phyloP scores from a whole-genome alignment of 1,140 invertebrate genomes.

The Caenorhabditis inopinata region DNA sequence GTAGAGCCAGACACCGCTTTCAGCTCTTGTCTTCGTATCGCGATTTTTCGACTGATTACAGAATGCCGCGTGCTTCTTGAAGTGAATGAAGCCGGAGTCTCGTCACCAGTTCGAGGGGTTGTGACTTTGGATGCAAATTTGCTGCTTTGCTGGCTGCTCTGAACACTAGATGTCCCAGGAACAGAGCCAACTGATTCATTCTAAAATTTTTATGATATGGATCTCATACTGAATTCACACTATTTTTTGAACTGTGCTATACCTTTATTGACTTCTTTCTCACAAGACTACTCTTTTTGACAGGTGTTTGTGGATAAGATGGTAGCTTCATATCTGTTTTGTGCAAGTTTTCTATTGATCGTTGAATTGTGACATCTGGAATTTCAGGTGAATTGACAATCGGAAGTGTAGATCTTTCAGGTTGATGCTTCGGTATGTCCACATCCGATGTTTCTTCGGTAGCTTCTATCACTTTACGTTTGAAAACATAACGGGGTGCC shows the following conservation, averaged over 20 bases:
- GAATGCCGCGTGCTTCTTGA: constrained; percentile 2
- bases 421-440: background rate
- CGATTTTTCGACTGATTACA: constrained; percentile 24
- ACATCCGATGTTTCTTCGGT: constrained; percentile 31
- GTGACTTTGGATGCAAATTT: background rate
- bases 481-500: background rate
- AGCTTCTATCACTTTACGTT: constrained; percentile 5
- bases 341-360: constrained; percentile 8
- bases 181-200: background rate
- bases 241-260: background rate
- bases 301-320: constrained; percentile 1
- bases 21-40: background rate
- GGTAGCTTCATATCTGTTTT: background rate
- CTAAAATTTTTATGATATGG: background rate
- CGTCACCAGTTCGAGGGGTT: background rate
- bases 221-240: too few relatives aligned
- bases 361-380: constrained; percentile 26
- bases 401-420: background rate
- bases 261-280: background rate
- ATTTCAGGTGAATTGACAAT: constrained; percentile 33
- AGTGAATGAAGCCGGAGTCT: background rate
- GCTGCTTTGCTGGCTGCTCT: background rate
- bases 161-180: background rate
- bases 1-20: background rate
- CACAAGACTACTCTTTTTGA: background rate